Evolutionary conservation across 1,140 invertebrate genomes (phyloP), one percentile per base, ranked within the genome.

Genomic region (Littorina saxatilis): DNA sequence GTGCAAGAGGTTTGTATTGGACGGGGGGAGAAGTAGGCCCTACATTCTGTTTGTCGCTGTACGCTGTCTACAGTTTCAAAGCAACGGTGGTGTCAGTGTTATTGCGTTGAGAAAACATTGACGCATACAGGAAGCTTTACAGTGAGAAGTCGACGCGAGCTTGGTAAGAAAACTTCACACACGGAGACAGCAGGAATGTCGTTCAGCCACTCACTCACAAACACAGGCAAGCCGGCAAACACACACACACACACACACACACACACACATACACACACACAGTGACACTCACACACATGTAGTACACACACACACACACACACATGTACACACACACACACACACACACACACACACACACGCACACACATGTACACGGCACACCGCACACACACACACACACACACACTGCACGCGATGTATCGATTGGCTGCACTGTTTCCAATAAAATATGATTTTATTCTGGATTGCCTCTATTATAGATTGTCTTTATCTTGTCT

Each of bases 311-410:
- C 77, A 37, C 61, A 61, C 77, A 39, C 27, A 27, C 55, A 39
- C 61, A 23, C 32, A 66, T 35, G n/a, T 5, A 55, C 35, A 63
- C 58, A 79, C n/a, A 79, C 55, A 37, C 43, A 68, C 61, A 55
- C 23, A 37, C 77, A 58, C 58, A 79, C 29, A 39, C 77, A 43
- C 32, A 55, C 58, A 61, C 77, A 61, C 11, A 13, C 40, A 50
- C 40, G 17, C 43, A 76, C 74, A 4, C 74, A 52, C 32, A n/a
- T 17, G 32, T n/a, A 11, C n/a, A n/a, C n/a, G n/a, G n/a, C n/a
- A n/a, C n/a, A n/a, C n/a, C n/a, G n/a, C n/a, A n/a, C n/a, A n/a
- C 74, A 55, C 2, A n/a, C 74, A 55, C 74, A 23, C 50, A 32
- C n/a, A 32, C 43, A 52, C 50, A 27, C 74, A 76, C 74, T n/a